These are phyloP conservation scores for Panonychus citri DNA, from an alignment of 1,140 invertebrate species.

Conservation along the genomic window DNA sequence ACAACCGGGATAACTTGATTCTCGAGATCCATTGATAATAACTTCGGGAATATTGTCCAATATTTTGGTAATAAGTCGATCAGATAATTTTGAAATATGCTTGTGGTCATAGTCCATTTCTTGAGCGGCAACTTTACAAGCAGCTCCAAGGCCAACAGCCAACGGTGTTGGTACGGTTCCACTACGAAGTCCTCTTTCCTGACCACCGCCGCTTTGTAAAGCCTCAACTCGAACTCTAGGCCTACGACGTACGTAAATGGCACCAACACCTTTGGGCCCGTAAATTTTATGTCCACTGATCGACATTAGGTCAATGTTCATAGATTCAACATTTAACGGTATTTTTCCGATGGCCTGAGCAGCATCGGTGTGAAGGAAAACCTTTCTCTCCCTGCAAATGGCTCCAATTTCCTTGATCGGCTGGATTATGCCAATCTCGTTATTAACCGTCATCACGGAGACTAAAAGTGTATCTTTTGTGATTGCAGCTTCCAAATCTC, in stretches of 20 bases:
- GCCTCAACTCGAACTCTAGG: conserved; percentile 87
- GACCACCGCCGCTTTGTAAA: conserved; percentile 87
- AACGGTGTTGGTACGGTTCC: conserved; percentile 86
- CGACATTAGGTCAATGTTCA: conserved; percentile 96
- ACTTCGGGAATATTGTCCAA: conserved; percentile 52
- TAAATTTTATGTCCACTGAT: conserved; percentile 98
- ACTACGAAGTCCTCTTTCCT: conserved; percentile 84
- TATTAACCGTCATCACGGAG: conserved; percentile 94
- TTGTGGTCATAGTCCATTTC: conserved; percentile 82
- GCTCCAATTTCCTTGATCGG: conserved; percentile 66
- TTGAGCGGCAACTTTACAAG: conserved; percentile 50
- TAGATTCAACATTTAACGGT: conserved; percentile 67
- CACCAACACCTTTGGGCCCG: conserved; percentile 92
- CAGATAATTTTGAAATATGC: conserved; percentile 53
- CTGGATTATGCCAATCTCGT: conserved; percentile 95
- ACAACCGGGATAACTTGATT: conserved; percentile 76
- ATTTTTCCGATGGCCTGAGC: conserved; percentile 95
- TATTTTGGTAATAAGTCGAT: conserved; percentile 55
- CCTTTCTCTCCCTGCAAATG: conserved; percentile 39
- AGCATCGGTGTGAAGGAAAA: conserved; percentile 96
- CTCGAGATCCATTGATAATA: conserved; percentile 76
- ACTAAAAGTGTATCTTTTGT: conserved; percentile 77
- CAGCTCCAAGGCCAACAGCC: conserved; percentile 71
- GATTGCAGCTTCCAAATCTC: conserved; percentile 52
- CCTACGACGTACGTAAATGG: conserved; percentile 70